Percentiles rank a stretch among this genome's conserved stretches.
Conservation (phyloP, 2,888 invertebrate species). For the Agrochola lota region DNA sequence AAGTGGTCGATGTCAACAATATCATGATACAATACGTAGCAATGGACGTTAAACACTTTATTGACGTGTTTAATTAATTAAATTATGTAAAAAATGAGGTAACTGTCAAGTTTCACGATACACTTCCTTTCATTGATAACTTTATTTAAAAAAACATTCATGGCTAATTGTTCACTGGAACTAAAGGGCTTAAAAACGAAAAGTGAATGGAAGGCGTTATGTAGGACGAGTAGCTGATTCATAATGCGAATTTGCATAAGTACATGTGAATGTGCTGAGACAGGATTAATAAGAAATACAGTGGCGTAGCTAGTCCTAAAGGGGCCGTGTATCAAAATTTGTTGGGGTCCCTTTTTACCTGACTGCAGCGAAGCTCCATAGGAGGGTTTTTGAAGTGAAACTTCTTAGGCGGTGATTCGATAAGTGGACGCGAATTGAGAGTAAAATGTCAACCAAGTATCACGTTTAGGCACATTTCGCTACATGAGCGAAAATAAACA, state of each 20-base stretch:
- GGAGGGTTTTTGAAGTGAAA: too few species aligned
- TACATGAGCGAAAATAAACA: too few species aligned
- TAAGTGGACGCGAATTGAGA: too few species aligned
- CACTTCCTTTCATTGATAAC: slow-evolving; percentile 72
- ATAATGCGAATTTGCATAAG: slow-evolving; percentile 63
- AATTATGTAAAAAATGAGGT: slow-evolving; percentile 60
- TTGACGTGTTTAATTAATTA: slow-evolving; percentile 65
- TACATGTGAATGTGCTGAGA: slow-evolving; percentile 31
- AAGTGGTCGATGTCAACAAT: slow-evolving; percentile 46
- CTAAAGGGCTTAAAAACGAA: slow-evolving; percentile 48
- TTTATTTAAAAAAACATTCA: slow-evolving; percentile 67
- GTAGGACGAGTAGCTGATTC: slow-evolving; percentile 61
- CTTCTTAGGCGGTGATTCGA: too few species aligned
- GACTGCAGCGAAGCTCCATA: too few species aligned
- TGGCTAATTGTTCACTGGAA: slow-evolving; percentile 59
- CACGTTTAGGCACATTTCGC: too few species aligned
- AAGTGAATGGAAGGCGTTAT: slow-evolving; percentile 60
- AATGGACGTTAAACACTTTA: slow-evolving; percentile 66
- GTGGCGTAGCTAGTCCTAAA: too few species aligned
- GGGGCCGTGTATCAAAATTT: too few species aligned
- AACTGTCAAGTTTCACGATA: slow-evolving; percentile 61
- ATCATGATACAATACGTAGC: slow-evolving; percentile 34
- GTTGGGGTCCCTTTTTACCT: too few species aligned
- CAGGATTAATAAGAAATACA: slow-evolving; percentile 52
- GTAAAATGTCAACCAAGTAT: too few species aligned